A percentile compares a stretch with the other conserved stretches of the same genome.
Conservation (phyloP, 2,113 vertebrate genomes). For the Gymnocephalus cernua region DNA sequence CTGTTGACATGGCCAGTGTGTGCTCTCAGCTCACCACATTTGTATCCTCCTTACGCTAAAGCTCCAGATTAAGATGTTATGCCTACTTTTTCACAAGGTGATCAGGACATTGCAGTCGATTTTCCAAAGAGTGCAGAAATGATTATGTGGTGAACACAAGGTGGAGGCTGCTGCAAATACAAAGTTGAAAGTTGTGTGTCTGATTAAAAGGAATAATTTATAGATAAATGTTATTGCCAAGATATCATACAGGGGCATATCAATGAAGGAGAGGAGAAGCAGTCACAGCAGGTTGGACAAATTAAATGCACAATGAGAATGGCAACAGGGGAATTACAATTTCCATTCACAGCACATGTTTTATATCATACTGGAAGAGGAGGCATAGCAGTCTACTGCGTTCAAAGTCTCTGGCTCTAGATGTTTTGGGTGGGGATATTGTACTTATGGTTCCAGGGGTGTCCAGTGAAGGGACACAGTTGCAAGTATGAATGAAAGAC, state of each 20-base stretch:
- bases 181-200: slow-evolving; percentile 13
- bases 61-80: background rate
- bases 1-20: slow-evolving; percentile 11
- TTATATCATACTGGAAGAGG: background rate
- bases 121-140: background rate
- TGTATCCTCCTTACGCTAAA: background rate
- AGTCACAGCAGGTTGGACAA: slow-evolving; percentile 37
- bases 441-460: background rate
- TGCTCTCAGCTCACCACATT: slow-evolving; percentile 4
- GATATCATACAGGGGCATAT: slow-evolving; percentile 19
- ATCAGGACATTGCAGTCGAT: background rate
- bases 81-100: background rate
- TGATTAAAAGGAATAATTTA: slow-evolving; percentile 49
- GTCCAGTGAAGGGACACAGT: too few relatives aligned
- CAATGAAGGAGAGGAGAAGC: slow-evolving; percentile 40
- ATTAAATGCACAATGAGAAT: slow-evolving; percentile 29
- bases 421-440: background rate
- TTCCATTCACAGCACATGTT: background rate
- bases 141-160: background rate
- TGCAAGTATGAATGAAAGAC: background rate
- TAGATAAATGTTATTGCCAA: background rate
- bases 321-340: slow-evolving; percentile 26
- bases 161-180: slow-evolving; percentile 8
- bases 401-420: background rate
- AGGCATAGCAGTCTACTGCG: background rate